Percentiles rank a stretch among this genome's conserved stretches.
phyloP scores from a whole-genome alignment of 2,888 invertebrate species.

The Drosophila yooni region DNA sequence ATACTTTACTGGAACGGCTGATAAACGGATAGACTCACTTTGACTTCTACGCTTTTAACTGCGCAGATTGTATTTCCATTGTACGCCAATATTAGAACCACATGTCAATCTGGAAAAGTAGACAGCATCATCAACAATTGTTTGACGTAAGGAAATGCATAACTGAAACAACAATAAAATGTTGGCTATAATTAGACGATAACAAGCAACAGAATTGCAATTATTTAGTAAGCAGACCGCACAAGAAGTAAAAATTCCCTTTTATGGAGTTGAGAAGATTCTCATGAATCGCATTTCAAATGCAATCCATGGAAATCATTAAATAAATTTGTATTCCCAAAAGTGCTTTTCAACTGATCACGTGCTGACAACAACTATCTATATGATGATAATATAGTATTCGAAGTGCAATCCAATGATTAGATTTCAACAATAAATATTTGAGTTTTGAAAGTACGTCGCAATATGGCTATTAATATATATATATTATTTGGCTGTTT shows the following conservation, averaged over 20 bases:
- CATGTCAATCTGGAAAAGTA: slow-evolving; percentile 2
- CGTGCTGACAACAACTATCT: slow-evolving; percentile 13
- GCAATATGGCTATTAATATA: slow-evolving; percentile 37
- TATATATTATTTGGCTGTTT: slow-evolving; percentile 14
- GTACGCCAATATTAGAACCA: slow-evolving; percentile 23
- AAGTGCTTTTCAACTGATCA: slow-evolving; percentile 10
- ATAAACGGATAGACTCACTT: background rate
- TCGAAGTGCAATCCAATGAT: slow-evolving; percentile 32
- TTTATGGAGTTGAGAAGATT: background rate
- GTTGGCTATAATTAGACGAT: slow-evolving; percentile 35
- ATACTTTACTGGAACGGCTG: background rate
- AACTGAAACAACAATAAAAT: slow-evolving; percentile 11
- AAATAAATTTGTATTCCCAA: background rate
- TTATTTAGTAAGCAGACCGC: slow-evolving; percentile 11
- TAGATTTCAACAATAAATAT: slow-evolving; percentile 36
- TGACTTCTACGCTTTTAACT: background rate
- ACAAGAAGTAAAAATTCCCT: slow-evolving; percentile 3
- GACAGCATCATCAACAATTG: background rate
- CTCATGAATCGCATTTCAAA: slow-evolving; percentile 9
- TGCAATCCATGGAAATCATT: background rate
- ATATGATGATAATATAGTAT: slow-evolving; percentile 9
- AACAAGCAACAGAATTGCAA: slow-evolving; percentile 2
- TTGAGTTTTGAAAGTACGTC: slow-evolving; percentile 23
- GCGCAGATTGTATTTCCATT: background rate
- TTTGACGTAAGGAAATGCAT: slow-evolving; percentile 6